phyloP scores from a whole-genome alignment of 2,797 vertebrate genomes.

The Masticophis lateralis region DNA sequence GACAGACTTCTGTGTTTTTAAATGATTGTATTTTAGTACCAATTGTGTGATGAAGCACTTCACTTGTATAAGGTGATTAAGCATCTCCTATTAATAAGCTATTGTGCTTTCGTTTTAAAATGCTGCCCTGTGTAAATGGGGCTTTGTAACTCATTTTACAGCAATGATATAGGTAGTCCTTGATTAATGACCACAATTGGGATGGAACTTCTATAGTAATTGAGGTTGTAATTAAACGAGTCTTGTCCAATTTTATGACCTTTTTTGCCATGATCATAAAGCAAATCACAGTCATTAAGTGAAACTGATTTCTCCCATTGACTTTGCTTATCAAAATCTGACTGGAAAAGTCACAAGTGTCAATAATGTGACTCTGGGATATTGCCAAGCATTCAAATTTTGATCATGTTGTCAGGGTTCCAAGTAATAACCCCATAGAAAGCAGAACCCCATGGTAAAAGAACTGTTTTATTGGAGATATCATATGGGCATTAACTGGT shows the following conservation, averaged over 20 bases:
- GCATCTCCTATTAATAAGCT: constrained; percentile 24
- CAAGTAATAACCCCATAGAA: too few relatives aligned
- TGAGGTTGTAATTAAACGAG: not conserved
- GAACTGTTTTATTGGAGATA: too few relatives aligned
- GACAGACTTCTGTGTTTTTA: constrained; percentile 1
- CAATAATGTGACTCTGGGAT: too few relatives aligned
- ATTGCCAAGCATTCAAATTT: too few relatives aligned
- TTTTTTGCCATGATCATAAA: not conserved
- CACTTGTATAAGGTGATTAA: constrained; percentile 28
- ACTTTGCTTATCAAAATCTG: not conserved
- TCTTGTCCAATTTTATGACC: not conserved
- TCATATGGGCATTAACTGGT: too few relatives aligned
- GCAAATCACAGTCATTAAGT: not conserved
- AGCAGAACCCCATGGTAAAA: too few relatives aligned
- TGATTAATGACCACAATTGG: not conserved
- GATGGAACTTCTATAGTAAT: not conserved
- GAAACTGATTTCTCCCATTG: not conserved
- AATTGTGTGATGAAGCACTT: constrained; percentile 37
- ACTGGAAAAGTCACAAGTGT: too few relatives aligned
- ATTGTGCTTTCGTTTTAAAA: constrained; percentile 27
- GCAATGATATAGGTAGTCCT: not conserved
- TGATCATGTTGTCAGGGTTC: too few relatives aligned
- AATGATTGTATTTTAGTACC: constrained; percentile 15
- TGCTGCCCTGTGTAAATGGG: constrained; percentile 14
- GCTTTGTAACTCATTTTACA: constrained; percentile 30